Base-by-base conservation (phyloP, 2,888 invertebrate species). In the Platycheirus rosarum region DNA sequence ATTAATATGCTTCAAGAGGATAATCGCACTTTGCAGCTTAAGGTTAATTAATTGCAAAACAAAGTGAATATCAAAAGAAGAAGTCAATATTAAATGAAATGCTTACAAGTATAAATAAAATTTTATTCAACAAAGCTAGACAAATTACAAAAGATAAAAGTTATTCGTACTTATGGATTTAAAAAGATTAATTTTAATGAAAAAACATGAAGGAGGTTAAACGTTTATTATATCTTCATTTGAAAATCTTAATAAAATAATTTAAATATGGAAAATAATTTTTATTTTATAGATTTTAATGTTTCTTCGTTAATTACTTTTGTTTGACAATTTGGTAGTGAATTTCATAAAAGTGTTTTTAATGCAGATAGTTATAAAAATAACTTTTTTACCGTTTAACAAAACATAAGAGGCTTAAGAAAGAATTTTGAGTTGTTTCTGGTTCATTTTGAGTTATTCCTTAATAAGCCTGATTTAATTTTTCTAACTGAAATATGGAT, bases 401-500 rank as follows among this genome's bases (percentile, higher is more conserved):
- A n/a, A n/a, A n/a, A n/a, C n/a, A n/a, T n/a, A n/a, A n/a, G n/a
- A n/a, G n/a, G 69, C 26, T 4, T 69, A 11, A 42, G 68, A 2
- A 53, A 42, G 46, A 68, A 55, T 6, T 55, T 55, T 55, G 55
- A 69, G 37, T 13, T 69, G 29, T 37, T 18, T 35, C 48, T 32
- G 9, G 32, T 9, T 32, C 2, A 57, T 8, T 26, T 69, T n/a
- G 32, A 49, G n/a, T 40, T 37, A 7, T 49, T 65, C 18, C 7
- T 51, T 9, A 55, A 55, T 11, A 68, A 53, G 32, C 68, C 68
- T 13, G 20, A 53, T 35, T 23, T 68, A 18, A 68, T 55, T 46
- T 68, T 68, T 23, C 20, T 55, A 3, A 32, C 68, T 20, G 46
- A 68, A 18, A 44, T 35, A n/a, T 55, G 66, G 53, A 63, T 37